phyloP scores from a whole-genome alignment of 2,113 vertebrate genomes.

The Strigops habroptila region DNA sequence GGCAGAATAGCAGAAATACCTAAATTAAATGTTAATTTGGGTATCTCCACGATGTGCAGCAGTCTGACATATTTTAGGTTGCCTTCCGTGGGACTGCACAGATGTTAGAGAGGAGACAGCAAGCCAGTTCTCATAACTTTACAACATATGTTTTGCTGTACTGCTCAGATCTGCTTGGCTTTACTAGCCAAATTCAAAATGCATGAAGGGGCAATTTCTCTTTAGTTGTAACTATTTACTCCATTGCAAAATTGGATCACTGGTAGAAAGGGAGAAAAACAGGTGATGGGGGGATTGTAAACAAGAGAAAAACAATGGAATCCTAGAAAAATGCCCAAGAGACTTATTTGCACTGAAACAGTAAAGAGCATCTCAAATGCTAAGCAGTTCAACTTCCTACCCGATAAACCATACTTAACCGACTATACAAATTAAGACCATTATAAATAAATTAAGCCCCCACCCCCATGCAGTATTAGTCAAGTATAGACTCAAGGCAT shows the following conservation, averaged over 20 bases:
- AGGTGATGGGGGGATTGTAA: not conserved
- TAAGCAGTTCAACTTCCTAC: not conserved
- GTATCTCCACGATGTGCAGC: rapidly evolving
- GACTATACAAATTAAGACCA: not conserved
- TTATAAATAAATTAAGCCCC: not conserved
- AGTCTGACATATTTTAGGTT: not conserved
- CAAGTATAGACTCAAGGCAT: constrained; percentile 20
- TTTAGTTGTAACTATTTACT: not conserved
- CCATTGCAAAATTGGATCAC: not conserved
- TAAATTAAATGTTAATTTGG: constrained; percentile 20
- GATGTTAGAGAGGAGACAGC: not conserved
- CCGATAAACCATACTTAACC: not conserved
- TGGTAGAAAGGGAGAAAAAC: not conserved
- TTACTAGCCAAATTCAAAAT: not conserved
- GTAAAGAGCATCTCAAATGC: not conserved
- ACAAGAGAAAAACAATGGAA: not conserved
- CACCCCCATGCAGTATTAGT: not conserved
- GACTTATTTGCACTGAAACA: not conserved
- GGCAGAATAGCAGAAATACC: not conserved
- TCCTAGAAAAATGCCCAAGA: not conserved
- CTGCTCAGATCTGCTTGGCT: not conserved
- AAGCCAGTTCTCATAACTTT: not conserved
- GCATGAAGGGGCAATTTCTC: not conserved
- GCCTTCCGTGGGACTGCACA: not conserved
- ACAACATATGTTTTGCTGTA: constrained; percentile 1